These are phyloP conservation scores for Microhierax caerulescens DNA, from an alignment of 2,797 vertebrate genomes.

Conservation along the genomic window DNA sequence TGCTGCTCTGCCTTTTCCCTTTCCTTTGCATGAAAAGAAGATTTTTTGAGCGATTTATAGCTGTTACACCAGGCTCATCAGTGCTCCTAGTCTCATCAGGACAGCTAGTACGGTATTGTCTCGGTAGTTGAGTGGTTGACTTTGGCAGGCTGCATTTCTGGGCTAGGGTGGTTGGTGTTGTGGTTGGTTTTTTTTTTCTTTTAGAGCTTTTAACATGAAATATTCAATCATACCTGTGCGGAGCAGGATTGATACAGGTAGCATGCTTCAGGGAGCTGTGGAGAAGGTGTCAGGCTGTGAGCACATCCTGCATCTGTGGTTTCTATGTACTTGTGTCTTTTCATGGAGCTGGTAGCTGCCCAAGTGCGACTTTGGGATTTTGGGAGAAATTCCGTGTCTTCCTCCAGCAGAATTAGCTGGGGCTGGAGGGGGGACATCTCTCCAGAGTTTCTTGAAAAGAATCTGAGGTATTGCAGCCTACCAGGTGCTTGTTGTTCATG, in stretches of 20 bases:
- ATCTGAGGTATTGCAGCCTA: neutral
- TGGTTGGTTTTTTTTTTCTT: neutral
- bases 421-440: neutral
- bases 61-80: neutral
- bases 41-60: neutral
- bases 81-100: neutral
- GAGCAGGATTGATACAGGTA: neutral
- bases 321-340: neutral
- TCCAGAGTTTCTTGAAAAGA: neutral
- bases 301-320: neutral
- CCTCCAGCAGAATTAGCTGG: neutral
- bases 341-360: neutral
- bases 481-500: neutral
- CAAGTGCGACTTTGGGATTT: fast-evolving
- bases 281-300: neutral
- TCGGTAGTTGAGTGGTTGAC: neutral
- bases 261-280: neutral
- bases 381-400: neutral
- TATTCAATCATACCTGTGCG: neutral
- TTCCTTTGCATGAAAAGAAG: neutral
- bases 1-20: neutral
- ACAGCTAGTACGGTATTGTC: neutral
- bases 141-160: neutral
- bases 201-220: neutral
- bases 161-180: neutral